phyloP scores from a whole-genome alignment of 2,797 vertebrate species.

The Gobio occitaniae region DNA sequence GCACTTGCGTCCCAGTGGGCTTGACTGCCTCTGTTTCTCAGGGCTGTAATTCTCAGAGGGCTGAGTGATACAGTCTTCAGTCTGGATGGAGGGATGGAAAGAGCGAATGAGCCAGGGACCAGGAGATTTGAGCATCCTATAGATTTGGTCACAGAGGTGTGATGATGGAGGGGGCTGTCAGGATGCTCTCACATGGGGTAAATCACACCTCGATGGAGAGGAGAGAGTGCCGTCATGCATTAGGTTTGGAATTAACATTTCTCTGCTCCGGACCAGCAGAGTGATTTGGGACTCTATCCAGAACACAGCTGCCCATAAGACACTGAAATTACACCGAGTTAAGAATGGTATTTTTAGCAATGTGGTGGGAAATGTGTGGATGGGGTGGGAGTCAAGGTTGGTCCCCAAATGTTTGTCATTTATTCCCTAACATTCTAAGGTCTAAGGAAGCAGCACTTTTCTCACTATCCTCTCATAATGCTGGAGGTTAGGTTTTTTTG shows the following conservation, averaged over 20 bases:
- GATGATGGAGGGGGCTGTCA: conserved; percentile 58
- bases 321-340: conserved; percentile 21
- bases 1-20: not conserved
- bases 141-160: conserved; percentile 47
- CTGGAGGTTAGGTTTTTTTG: conserved; percentile 42
- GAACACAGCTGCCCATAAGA: not conserved
- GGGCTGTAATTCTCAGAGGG: conserved; percentile 29
- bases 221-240: conserved; percentile 47
- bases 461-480: conserved; percentile 16
- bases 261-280: conserved; percentile 10
- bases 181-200: conserved; percentile 42
- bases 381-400: conserved; percentile 7
- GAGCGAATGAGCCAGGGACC: conserved; percentile 36
- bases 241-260: conserved; percentile 49
- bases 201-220: conserved; percentile 48
- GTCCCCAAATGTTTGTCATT: conserved; percentile 33
- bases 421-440: conserved; percentile 11
- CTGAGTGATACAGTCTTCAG: conserved; percentile 12
- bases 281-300: conserved; percentile 1
- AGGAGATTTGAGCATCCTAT: conserved; percentile 50
- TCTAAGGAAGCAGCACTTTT: conserved; percentile 22
- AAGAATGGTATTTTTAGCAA: conserved; percentile 43
- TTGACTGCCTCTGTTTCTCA: conserved; percentile 27
- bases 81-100: conserved; percentile 3
- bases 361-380: conserved; percentile 9